Base-by-base conservation (phyloP, 2,888 invertebrate species). In the Sturmia bella region DNA sequence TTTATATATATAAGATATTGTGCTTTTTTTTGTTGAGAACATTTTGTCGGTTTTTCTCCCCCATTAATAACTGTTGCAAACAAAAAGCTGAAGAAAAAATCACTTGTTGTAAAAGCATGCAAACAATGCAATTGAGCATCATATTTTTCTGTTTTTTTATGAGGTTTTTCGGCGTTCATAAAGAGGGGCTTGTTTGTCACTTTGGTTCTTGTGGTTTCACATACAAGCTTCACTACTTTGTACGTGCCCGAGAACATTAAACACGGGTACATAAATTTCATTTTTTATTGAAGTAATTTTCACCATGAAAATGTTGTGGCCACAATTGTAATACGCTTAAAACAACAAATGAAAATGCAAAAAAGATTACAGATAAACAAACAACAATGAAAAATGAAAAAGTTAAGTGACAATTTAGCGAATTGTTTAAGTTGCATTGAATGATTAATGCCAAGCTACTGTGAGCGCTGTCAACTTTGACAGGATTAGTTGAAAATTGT, bases 141-240 rank as follows among this genome's bases (percentile, higher is more conserved):
- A 43, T 13, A 15, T 37, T 37, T 15, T 37, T 45, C 5, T 32
- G 15, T 21, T 5, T 41, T 39, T 24, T 48, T 6, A 2, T 56
- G 50, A 27, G 12, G 27, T 43, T 32, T 32, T 32, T 11, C 48
- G 24, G 24, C 61, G 17, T 48, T 64, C 72, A 70, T 66, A 78
- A 74, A 74, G 73, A 68, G 82, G 78, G 78, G 70, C 78, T 82
- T 82, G 82, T 82, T 82, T 82, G 82, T 82, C 78, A 82, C 78
- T 82, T 78, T 78, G 82, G 82, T 82, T 78, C 82, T 70, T 82
- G 82, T 59, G 82, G 82, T 78, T 78, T 78, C 61, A 81, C 63
- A 81, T 56, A 21, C 61, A 24, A 54, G 48, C 24, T 57, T 41
- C 32, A 54, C 66, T 21, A 21, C 27, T 50, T n/a, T n/a, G n/a